Evolutionary conservation across 2,797 vertebrate species (phyloP).

Genomic region (Karalla daura): DNA sequence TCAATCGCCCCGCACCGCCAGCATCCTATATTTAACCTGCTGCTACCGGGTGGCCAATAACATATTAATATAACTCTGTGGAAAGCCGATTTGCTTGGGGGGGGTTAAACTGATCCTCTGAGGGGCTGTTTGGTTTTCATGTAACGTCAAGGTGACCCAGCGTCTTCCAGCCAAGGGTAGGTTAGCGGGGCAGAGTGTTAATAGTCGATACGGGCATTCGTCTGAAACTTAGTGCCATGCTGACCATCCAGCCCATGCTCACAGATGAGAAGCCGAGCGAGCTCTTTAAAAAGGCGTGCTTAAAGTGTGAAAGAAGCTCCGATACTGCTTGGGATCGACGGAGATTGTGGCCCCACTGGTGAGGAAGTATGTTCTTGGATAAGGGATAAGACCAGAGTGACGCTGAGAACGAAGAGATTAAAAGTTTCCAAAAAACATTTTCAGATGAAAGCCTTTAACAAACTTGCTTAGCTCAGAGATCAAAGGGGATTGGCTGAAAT

Average conservation of each 20-base stretch:
- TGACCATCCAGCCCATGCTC: not conserved
- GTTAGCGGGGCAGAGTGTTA: not conserved
- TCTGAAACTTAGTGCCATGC: not conserved
- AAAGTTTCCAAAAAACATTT: constrained; percentile 58
- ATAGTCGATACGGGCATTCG: not conserved
- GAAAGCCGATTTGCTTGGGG: constrained; percentile 73
- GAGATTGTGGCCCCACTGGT: constrained; percentile 36
- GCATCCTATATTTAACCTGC: constrained; percentile 73
- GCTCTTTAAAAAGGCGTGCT: constrained; percentile 65
- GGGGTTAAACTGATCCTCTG: constrained; percentile 73
- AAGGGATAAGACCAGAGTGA: constrained; percentile 33
- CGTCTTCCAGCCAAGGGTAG: not conserved
- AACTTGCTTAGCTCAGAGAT: constrained; percentile 48
- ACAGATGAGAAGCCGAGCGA: constrained; percentile 40
- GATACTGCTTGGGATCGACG: constrained; percentile 25
- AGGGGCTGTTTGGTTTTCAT: constrained; percentile 23
- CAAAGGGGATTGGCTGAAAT: constrained; percentile 43
- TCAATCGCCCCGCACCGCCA: constrained; percentile 48
- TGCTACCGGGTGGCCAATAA: constrained; percentile 58
- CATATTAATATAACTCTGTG: constrained; percentile 75
- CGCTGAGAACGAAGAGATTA: constrained; percentile 46
- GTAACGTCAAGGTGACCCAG: constrained; percentile 63
- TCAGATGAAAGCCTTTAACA: constrained; percentile 53
- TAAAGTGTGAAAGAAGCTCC: constrained; percentile 44
- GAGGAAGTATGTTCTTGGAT: constrained; percentile 49